These are phyloP conservation scores for Coptodon rendalli DNA, from an alignment of 2,113 vertebrate species.

Conservation along the genomic window DNA sequence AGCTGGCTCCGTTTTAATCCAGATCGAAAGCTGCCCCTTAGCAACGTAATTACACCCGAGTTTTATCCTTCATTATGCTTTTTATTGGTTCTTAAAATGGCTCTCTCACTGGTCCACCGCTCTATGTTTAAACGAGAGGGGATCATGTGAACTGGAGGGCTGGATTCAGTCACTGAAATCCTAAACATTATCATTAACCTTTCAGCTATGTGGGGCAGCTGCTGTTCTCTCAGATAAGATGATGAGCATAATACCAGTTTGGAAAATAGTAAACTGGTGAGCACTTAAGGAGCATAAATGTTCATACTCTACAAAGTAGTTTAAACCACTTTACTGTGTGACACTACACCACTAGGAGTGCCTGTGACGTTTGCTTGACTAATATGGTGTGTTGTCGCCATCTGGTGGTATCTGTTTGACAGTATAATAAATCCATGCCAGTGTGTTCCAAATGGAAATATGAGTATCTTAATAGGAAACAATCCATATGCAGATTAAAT, in stretches of 20 bases:
- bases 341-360: rapidly evolving
- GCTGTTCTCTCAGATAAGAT: not conserved
- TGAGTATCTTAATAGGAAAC: not conserved
- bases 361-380: not conserved
- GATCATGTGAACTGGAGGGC: not conserved
- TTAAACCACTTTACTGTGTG: not conserved
- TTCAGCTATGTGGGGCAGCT: not conserved
- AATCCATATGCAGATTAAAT: not conserved
- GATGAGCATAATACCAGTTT: not conserved
- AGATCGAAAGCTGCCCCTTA: not conserved
- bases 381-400: not conserved
- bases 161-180: not conserved
- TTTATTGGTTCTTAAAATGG: constrained; percentile 4
- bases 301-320: not conserved
- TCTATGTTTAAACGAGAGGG: not conserved
- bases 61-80: constrained; percentile 18
- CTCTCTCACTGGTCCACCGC: not conserved
- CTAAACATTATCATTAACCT: not conserved
- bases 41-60: not conserved
- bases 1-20: not conserved
- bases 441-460: not conserved
- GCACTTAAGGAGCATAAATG: not conserved
- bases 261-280: not conserved
- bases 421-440: not conserved
- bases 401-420: constrained; percentile 11